Base-by-base conservation (phyloP, 2,113 vertebrate genomes). In the Apistogramma diplotaenia region DNA sequence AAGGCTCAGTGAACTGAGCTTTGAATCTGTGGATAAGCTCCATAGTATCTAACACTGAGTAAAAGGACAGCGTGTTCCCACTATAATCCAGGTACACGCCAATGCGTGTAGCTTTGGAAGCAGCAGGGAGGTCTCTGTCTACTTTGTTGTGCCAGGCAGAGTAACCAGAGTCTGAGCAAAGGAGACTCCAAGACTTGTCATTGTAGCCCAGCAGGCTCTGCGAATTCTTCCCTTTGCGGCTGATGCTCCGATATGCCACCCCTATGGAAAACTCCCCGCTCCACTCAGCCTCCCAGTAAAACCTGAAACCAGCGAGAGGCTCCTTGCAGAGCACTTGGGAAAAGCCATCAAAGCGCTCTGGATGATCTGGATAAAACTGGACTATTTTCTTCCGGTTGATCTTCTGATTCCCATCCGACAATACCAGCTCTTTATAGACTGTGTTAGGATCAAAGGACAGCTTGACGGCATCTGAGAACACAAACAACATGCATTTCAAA, bases 231-330 rank as follows among this genome's bases (percentile, higher is more conserved):
- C 96, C 95, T 78, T 90, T 89, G 35, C 95, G 91, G 1, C 91
- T 81, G 54, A 99, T 97, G 8, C 92, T 93, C 0, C 55, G 91
- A 82, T 97, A 99, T 31, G 97, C 94, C 16, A 98, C 89, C 0
- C 98, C 98, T 10, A 98, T 85, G 2, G 96, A 95, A 83, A 97
- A 94, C 0, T 97, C 96, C 27, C 93, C 94, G 3, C 93, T 96
- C 75, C 95, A 87, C 75, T 90, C 91, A 1, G 96, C 95, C 90
- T 99, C 98, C 98, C 98, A 99, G 94, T 99, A 99, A 90, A 97
- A 96, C 5, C 86, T 94, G 58, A 96, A 96, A 0, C 89, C 88
- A 43, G 72, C 85, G 43, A 96, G 95, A 11, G 95, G 83, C 92
- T 99, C 96, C 0, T 25, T 65, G 35, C 97, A 99, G 76, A 97